phyloP scores from a whole-genome alignment of 1,140 invertebrate genomes.

The Hesperophylax magnus region DNA sequence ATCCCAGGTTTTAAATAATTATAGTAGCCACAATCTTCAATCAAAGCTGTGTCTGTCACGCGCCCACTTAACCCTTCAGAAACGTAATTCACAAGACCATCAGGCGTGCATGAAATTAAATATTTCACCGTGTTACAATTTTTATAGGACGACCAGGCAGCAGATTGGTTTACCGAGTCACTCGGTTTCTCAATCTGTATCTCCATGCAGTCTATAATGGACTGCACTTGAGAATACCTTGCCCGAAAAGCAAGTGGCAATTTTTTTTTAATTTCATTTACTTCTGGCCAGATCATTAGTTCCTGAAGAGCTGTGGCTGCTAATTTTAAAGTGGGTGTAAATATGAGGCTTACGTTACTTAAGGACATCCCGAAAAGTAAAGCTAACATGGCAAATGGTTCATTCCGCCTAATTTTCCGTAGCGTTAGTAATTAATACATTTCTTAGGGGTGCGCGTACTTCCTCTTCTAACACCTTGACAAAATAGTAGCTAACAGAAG shows the following conservation, averaged over 20 bases:
- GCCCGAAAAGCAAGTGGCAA: neutral
- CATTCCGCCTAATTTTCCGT: no score
- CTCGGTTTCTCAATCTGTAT: constrained; percentile 8
- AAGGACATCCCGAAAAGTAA: no score
- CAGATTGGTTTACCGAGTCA: neutral
- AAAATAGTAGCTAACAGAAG: no score
- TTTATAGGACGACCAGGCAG: constrained; percentile 63
- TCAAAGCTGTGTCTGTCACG: constrained; percentile 60
- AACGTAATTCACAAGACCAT: constrained; percentile 65
- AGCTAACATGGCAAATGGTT: no score
- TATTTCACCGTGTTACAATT: constrained; percentile 64
- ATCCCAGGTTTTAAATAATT: constrained; percentile 49
- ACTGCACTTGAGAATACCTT: constrained; percentile 7
- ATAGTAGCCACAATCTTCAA: constrained; percentile 61
- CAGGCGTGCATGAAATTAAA: constrained; percentile 63
- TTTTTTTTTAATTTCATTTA: neutral
- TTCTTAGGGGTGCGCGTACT: no score
- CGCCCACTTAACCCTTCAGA: constrained; percentile 64
- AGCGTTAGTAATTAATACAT: no score
- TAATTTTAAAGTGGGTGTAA: no score
- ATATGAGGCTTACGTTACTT: no score
- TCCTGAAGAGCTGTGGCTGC: no score
- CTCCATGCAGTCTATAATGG: neutral
- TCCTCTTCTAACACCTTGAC: no score
- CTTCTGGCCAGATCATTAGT: no score